These are phyloP conservation scores for Formica selysi DNA, from an alignment of 1,140 invertebrate species.

Conservation along the genomic window DNA sequence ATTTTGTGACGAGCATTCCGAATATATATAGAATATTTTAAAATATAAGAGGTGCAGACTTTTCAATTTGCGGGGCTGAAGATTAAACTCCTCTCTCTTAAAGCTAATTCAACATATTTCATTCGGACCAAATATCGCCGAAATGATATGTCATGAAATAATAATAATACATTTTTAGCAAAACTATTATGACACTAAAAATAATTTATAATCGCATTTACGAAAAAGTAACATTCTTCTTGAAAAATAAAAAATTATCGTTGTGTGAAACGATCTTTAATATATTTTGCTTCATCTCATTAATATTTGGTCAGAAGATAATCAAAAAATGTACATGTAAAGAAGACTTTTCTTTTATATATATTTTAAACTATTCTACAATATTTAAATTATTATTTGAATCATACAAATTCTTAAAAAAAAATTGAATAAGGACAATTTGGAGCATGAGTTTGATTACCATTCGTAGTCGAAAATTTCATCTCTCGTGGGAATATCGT, in stretches of 20 bases:
- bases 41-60: conserved; percentile 12
- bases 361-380: neutral
- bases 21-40: neutral
- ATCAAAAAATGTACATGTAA: neutral
- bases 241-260: neutral
- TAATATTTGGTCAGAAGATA: conserved; percentile 1
- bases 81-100: neutral
- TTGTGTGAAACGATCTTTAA: neutral
- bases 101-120: neutral
- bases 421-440: neutral
- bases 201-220: neutral
- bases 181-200: neutral
- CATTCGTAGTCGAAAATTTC: neutral
- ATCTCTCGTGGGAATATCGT: conserved; percentile 1
- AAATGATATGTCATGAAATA: neutral
- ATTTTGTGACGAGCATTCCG: neutral
- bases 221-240: neutral
- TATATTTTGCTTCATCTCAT: neutral
- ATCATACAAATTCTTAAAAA: neutral
- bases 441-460: neutral
- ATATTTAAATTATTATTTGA: neutral
- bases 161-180: conserved; percentile 16
- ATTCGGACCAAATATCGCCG: neutral
- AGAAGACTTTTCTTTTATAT: neutral
- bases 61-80: neutral